These are phyloP conservation scores for Pithys albifrons DNA, from an alignment of 2,113 vertebrate species.

Conservation along the genomic window DNA sequence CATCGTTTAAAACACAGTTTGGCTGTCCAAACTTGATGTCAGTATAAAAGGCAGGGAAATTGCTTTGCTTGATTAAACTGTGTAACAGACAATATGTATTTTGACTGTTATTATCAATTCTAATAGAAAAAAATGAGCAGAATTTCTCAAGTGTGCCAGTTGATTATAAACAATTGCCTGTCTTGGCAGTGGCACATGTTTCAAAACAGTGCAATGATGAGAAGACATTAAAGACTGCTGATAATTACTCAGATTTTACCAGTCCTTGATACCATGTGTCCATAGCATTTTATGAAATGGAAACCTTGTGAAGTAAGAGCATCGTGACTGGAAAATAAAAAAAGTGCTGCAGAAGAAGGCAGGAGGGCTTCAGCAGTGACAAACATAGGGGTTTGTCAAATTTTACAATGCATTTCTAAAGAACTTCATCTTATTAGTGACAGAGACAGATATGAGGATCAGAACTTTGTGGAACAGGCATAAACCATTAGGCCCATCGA, in stretches of 20 bases:
- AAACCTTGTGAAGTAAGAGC: not conserved
- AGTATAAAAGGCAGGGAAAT: not conserved
- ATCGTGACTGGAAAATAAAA: rapidly evolving
- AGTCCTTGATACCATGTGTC: not conserved
- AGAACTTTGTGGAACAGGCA: not conserved
- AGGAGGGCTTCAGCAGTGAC: not conserved
- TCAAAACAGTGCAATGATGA: not conserved
- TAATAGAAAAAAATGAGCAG: not conserved
- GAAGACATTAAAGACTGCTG: not conserved
- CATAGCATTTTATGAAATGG: not conserved
- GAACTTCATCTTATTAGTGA: not conserved
- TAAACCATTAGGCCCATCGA: not conserved
- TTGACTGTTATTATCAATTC: conserved; percentile 36
- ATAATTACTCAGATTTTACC: not conserved
- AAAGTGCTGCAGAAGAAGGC: not conserved
- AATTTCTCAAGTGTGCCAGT: not conserved
- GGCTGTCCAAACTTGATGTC: not conserved
- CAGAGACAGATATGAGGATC: not conserved
- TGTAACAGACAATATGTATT: not conserved
- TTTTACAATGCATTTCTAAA: not conserved
- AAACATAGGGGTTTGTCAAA: not conserved
- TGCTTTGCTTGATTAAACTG: conserved; percentile 50
- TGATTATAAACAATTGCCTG: not conserved
- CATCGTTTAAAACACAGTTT: conserved; percentile 15
- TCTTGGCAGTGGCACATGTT: not conserved